Base-by-base conservation (phyloP, 1,140 invertebrate genomes). In the Bombyx mori region DNA sequence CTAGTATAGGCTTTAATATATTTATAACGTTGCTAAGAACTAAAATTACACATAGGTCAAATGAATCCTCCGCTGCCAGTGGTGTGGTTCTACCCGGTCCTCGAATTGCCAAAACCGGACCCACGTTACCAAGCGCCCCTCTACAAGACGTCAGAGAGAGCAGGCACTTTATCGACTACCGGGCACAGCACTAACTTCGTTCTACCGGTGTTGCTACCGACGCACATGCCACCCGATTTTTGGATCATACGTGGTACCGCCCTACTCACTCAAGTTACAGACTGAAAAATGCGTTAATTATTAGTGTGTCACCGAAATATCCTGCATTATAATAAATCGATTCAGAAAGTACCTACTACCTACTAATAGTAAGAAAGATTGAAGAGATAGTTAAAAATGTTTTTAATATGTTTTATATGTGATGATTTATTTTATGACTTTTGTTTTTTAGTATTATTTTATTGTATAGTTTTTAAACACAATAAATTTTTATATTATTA, bases 171-270 rank as follows among this genome's bases (percentile, higher is more conserved):
- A 6, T 96, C 95, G 26, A 97, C 95, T 0, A 97, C 95, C 5
- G 95, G 96, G 2, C 95, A 96, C 73, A 96, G 95, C 55, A 96
- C 95, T 1, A 97, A 97, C 86, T 97, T 96, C 79, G 94, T 97
- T 6, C 89, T 96, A 6, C 88, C 93, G n/a, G 91, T 96, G 1
- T 82, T 95, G 43, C 72, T 97, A 51, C 91, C 92, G 6, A 91
- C 93, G 1, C 65, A 82, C 10, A 81, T 89, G 58, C 71, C 84
- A 8, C 88, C 91, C 60, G 91, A 92, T 60, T 95, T 94, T 72
- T 97, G 96, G 95, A 96, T 97, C 61, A 90, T 95, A 43, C 93
- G 94, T 71, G 96, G 95, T 57, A 94, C 95, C 2, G 96, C 95
- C 6, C 83, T 97, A 7, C 88, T 97, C 4, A 94, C 94, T 51